A percentile compares a stretch with the other conserved stretches of the same genome.
These are phyloP conservation scores for Channa argus DNA, from an alignment of 2,113 vertebrate species.

Conservation along the genomic window DNA sequence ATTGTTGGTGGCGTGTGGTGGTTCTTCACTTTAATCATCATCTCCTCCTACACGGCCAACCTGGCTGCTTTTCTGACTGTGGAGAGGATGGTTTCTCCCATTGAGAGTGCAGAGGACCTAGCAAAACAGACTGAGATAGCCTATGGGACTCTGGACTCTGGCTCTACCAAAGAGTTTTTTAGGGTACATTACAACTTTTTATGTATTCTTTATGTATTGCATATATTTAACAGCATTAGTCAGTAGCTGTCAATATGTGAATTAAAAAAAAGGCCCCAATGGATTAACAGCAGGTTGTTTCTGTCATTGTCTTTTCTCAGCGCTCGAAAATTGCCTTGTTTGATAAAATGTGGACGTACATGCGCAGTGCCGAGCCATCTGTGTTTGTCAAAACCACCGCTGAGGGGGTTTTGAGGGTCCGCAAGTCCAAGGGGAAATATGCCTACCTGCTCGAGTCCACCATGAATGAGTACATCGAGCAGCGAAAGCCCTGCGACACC, in stretches of 20 bases:
- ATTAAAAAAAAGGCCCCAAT: not conserved
- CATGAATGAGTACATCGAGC: slow-evolving; percentile 99
- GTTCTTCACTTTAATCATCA: slow-evolving; percentile 99
- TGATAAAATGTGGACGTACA: slow-evolving; percentile 99
- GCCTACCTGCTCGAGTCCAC: slow-evolving; percentile 99
- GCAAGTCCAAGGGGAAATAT: slow-evolving; percentile 99
- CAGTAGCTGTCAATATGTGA: too few relatives aligned
- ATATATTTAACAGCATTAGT: not conserved
- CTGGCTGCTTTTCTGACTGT: slow-evolving; percentile 99
- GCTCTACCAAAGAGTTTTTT: slow-evolving; percentile 99
- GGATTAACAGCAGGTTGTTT: not conserved
- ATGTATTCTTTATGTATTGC: not conserved
- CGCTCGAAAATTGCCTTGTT: slow-evolving; percentile 99
- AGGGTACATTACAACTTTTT: slow-evolving; percentile 86
- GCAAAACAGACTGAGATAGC: slow-evolving; percentile 99
- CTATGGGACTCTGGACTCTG: slow-evolving; percentile 98
- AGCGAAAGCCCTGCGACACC: slow-evolving; percentile 98
- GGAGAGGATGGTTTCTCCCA: slow-evolving; percentile 99
- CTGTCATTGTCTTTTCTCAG: slow-evolving; percentile 80
- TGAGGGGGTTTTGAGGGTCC: slow-evolving; percentile 95
- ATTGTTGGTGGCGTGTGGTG: slow-evolving; percentile 99
- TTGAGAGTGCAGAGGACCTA: slow-evolving; percentile 98
- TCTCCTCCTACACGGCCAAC: slow-evolving; percentile 99
- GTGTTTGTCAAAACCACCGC: slow-evolving; percentile 99
- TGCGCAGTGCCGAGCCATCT: slow-evolving; percentile 97